Conservation (phyloP, 1,140 invertebrate species). For the Neomicropteryx cornuta region DNA sequence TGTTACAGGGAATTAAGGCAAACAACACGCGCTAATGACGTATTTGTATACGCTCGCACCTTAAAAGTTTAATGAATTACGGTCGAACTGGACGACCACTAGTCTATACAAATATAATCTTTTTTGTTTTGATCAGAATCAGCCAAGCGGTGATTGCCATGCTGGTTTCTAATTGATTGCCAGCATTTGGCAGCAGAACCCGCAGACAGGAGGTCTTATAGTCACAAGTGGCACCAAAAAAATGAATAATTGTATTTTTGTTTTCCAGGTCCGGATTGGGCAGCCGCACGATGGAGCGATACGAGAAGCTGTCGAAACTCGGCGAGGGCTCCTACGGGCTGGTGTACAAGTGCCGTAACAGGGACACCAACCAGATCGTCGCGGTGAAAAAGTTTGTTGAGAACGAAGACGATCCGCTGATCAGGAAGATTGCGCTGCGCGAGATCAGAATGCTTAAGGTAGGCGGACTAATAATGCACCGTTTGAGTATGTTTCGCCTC, state of each 20-base stretch:
- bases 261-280: slow-evolving; percentile 62
- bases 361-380: slow-evolving; percentile 90
- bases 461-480: slow-evolving; percentile 13
- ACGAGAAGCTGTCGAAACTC: slow-evolving; percentile 92
- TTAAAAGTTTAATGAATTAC: too few relatives aligned
- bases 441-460: slow-evolving; percentile 98
- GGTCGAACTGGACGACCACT: too few relatives aligned
- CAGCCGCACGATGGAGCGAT: slow-evolving; percentile 92
- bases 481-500: too few relatives aligned
- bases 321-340: slow-evolving; percentile 98
- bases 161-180: too few relatives aligned
- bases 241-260: slow-evolving; percentile 18
- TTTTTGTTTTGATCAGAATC: too few relatives aligned
- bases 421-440: slow-evolving; percentile 93
- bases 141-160: too few relatives aligned
- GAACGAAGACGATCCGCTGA: slow-evolving; percentile 96
- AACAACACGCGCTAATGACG: too few relatives aligned
- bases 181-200: too few relatives aligned
- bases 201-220: slow-evolving; percentile 3
- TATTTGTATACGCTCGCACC: too few relatives aligned
- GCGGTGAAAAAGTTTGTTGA: slow-evolving; percentile 99
- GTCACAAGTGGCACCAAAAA: slow-evolving; percentile 18
- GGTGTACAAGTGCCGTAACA: slow-evolving; percentile 96
- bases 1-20: too few relatives aligned
- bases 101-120: too few relatives aligned